Conservation (phyloP, 1,140 invertebrate species). For the Drosophila lacteicornis region DNA sequence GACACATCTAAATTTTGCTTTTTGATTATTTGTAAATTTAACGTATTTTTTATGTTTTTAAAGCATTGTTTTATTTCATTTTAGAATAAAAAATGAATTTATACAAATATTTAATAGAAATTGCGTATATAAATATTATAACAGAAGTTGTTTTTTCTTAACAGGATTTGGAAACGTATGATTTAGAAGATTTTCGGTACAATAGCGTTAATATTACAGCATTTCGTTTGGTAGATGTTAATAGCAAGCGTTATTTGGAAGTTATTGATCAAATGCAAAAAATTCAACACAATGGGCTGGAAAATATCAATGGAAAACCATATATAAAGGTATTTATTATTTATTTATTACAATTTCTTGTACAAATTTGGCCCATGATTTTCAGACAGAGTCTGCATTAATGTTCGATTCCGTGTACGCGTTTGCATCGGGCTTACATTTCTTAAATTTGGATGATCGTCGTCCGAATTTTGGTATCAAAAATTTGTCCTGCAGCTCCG, state of each 20-base stretch:
- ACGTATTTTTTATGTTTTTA: too few relatives aligned
- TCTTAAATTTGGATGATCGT: conserved; percentile 88
- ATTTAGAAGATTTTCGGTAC: conserved; percentile 97
- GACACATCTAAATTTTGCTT: too few relatives aligned
- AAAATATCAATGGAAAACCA: conserved; percentile 64
- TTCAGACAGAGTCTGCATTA: conserved; percentile 95
- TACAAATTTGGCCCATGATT: conserved; percentile 2
- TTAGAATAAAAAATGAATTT: too few relatives aligned
- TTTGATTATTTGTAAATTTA: too few relatives aligned
- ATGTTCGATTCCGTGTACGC: conserved; percentile 96
- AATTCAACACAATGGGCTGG: conserved; percentile 87
- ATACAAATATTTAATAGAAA: too few relatives aligned
- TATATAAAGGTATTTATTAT: conserved; percentile 67
- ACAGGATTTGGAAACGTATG: conserved; percentile 95
- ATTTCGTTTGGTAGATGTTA: conserved; percentile 93
- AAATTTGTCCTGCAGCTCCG: conserved; percentile 93
- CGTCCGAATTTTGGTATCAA: conserved; percentile 88
- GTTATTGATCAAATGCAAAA: conserved; percentile 94
- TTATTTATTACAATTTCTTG: background rate
- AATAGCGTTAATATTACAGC: conserved; percentile 97
- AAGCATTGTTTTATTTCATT: too few relatives aligned
- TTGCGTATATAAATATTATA: too few relatives aligned
- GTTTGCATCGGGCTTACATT: conserved; percentile 91
- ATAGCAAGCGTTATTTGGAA: conserved; percentile 90
- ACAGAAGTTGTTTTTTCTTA: background rate